These are phyloP conservation scores for Epicampocera succincta DNA, from an alignment of 2,888 invertebrate genomes.

Conservation along the genomic window DNA sequence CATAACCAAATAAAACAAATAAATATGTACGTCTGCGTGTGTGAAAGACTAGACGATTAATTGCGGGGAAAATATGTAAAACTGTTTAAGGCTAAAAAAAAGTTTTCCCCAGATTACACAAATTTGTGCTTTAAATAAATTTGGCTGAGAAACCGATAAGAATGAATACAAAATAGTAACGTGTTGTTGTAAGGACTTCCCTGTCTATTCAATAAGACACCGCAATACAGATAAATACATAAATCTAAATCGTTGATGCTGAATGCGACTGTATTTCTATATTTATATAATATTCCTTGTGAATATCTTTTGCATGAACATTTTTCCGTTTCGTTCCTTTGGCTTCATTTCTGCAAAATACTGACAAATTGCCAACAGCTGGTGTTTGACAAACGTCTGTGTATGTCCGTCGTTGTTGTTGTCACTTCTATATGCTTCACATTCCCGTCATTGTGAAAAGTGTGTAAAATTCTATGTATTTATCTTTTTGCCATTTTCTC, in stretches of 20 bases:
- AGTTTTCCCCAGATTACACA: background rate
- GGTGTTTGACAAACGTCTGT: conserved; percentile 30
- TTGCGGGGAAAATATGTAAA: conserved; percentile 13
- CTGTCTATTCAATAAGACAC: no score
- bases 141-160: background rate
- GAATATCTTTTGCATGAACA: conserved; percentile 37
- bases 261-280: background rate
- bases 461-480: conserved; percentile 43
- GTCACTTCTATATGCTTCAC: no score
- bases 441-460: conserved; percentile 35
- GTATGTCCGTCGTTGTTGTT: conserved; percentile 11
- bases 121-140: background rate
- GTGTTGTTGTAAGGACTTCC: background rate
- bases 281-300: background rate
- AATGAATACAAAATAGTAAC: background rate
- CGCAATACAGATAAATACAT: background rate
- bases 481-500: background rate
- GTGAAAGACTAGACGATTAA: conserved; percentile 21
- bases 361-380: conserved; percentile 69
- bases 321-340: conserved; percentile 4
- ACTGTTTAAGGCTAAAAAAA: background rate
- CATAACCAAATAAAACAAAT: conserved; percentile 8
- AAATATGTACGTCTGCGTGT: no score
- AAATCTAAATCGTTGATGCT: background rate
- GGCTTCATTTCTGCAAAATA: conserved; percentile 12